Conservation (phyloP, 2,888 invertebrate species). For the Colostygia pectinataria region DNA sequence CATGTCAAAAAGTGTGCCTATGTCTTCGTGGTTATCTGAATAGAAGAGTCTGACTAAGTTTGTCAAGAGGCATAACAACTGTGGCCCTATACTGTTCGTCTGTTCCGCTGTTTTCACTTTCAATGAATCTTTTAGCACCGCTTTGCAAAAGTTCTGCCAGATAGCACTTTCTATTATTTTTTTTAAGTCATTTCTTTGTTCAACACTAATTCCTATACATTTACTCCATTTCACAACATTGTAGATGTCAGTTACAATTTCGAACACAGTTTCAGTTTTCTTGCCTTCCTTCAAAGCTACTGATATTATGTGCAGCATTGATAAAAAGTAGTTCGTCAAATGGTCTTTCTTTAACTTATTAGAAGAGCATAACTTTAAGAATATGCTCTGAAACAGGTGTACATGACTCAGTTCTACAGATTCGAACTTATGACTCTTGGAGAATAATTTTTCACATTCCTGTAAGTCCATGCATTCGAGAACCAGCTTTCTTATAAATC, state of each 20-base stretch:
- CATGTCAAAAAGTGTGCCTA: constrained; percentile 87
- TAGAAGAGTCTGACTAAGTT: constrained; percentile 83
- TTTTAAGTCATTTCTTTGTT: constrained; percentile 58
- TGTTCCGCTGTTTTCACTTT: constrained; percentile 66
- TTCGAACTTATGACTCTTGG: constrained; percentile 86
- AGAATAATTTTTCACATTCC: constrained; percentile 80
- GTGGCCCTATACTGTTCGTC: constrained; percentile 61
- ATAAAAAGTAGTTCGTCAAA: constrained; percentile 79
- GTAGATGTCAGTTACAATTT: constrained; percentile 55
- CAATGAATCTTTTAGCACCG: constrained; percentile 86
- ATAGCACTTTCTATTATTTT: constrained; percentile 70
- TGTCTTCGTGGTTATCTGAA: constrained; percentile 66
- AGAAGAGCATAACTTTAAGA: constrained; percentile 70
- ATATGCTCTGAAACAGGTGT: constrained; percentile 79
- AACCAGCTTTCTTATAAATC: constrained; percentile 83
- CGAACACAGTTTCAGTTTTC: constrained; percentile 44
- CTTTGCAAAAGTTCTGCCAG: constrained; percentile 85
- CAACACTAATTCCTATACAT: constrained; percentile 45
- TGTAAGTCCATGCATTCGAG: constrained; percentile 82
- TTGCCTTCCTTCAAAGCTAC: constrained; percentile 73
- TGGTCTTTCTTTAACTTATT: constrained; percentile 62
- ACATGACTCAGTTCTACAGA: constrained; percentile 82
- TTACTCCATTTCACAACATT: constrained; percentile 58
- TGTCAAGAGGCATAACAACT: constrained; percentile 81
- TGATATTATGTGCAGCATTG: constrained; percentile 79